Conservation (phyloP, 2,888 invertebrate species). For the Lysandra bellargus region DNA sequence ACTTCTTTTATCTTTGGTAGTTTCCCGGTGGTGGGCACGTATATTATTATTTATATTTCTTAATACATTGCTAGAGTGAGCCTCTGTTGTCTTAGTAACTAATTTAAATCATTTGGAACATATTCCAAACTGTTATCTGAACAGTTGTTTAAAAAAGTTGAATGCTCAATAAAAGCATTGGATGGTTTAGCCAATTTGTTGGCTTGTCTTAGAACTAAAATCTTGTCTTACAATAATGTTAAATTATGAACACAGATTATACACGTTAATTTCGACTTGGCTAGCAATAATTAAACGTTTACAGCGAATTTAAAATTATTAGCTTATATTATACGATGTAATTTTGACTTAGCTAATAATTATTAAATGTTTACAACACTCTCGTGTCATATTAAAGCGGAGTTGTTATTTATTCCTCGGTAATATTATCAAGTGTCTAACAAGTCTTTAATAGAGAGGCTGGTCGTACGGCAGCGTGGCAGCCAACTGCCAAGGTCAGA, state of each 20-base stretch:
- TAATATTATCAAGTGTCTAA: neutral
- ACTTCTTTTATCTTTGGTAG: no score
- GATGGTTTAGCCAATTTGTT: no score
- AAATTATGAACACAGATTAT: neutral
- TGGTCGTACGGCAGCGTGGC: neutral
- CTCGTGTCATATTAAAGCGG: neutral
- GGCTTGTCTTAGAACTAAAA: no score
- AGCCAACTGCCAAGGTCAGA: neutral
- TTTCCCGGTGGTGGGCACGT: no score
- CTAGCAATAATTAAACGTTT: neutral
- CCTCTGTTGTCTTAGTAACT: no score
- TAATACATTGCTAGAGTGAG: no score
- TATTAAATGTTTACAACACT: constrained; percentile 17
- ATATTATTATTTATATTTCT: no score
- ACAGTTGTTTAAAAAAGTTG: no score
- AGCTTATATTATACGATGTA: neutral
- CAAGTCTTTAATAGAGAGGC: constrained; percentile 9
- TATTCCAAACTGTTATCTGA: no score
- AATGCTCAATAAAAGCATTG: no score
- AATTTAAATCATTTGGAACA: no score
- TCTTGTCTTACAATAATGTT: neutral
- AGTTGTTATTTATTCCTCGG: constrained; percentile 16
- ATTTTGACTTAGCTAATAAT: neutral
- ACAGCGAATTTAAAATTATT: constrained; percentile 3
- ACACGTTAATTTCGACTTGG: neutral